Evolutionary conservation across 2,888 invertebrate species (phyloP), one percentile per base, ranked within the genome.

Genomic region (Uropetala carovei): DNA sequence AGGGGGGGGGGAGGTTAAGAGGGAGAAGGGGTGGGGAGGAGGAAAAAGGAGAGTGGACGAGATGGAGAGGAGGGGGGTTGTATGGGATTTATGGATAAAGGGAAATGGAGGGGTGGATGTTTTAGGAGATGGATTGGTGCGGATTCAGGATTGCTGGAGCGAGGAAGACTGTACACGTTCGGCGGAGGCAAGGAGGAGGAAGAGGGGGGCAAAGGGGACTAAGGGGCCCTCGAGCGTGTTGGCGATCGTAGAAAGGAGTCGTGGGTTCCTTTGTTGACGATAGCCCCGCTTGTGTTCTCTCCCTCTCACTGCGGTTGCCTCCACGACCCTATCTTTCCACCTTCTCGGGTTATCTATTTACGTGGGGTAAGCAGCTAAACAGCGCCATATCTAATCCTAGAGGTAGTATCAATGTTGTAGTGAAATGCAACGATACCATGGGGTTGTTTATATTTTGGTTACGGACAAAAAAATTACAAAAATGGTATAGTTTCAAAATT

Each of bases 91-190:
- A 27, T 75, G 75, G 43, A 43, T 43, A 5, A 43, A 43, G 43
- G 27, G 68, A 64, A 14, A 16, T 64, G 64, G 64, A 64, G 16
- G 64, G 64, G 14, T 43, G 64, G 75, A n/a, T 75, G 75, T 75
- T 75, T 75, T 75, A 27, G 75, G 75, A 75, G 75, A 75, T 75
- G 75, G 75, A 75, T 75, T 27, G 75, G 75, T 75, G 75, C 27
- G 75, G 75, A 75, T 75, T 22, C 75, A 75, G 75, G 75, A 27
- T 75, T 75, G 75, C 75, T 75, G 75, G 75, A 75, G 75, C 75
- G 75, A 75, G 75, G 27, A 27, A 75, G 75, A 5, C 43, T 43
- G 75, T 11, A 27, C 22, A 68, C 68, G 68, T 18, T n/a, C 11
- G 75, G 75, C 22, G 75, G 18, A 22, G 22, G 75, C 22, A 75